Evolutionary conservation across 2,797 vertebrate genomes (phyloP), one percentile per base, ranked within the genome.

Genomic region (Ammospiza maritima): DNA sequence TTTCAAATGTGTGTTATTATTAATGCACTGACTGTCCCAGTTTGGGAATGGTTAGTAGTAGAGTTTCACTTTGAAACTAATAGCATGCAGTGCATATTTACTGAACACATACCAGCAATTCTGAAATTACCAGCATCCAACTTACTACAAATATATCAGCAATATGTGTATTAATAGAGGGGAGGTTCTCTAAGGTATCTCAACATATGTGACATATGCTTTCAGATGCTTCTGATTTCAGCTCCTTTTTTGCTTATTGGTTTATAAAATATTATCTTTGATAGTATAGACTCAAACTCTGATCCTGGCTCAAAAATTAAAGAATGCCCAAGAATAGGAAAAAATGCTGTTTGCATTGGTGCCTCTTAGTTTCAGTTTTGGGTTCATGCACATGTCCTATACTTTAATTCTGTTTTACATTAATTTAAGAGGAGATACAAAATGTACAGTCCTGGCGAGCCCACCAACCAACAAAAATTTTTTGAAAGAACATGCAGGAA

Each of bases 51-150:
- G 30, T 85, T 42, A 51, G 6, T 8, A 66, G 26, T 10, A 62
- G 48, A 62, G 23, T 53, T 89, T 34, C 51, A 85, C 47, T 69
- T 89, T 62, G 32, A 60, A 87, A 75, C 19, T 60, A 67, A 54
- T 3, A 78, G 6, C 0, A 0, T 30, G 36, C 60, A 61, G 23
- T 7, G 10, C 10, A 3, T 57, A 60, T 64, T 76, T 73, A 48
- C 16, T 60, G 56, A 86, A 62, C 13, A 19, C 29, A 11, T 6
- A 75, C 6, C 25, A 64, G 45, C 23, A 83, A 34, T 21, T 72
- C 36, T 79, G 71, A 70, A 81, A 81, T 69, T n/a, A 84, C 22
- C 44, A 72, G n/a, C 17, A 53, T 61, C 34, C 2, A 64, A 14
- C 32, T 73, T 67, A 94, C 10, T 3, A 3, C 73, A 79, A 4